Evolutionary conservation across 2,888 invertebrate species (phyloP), one percentile per base, ranked within the genome.

Genomic region (Ennomos fuscantarius): DNA sequence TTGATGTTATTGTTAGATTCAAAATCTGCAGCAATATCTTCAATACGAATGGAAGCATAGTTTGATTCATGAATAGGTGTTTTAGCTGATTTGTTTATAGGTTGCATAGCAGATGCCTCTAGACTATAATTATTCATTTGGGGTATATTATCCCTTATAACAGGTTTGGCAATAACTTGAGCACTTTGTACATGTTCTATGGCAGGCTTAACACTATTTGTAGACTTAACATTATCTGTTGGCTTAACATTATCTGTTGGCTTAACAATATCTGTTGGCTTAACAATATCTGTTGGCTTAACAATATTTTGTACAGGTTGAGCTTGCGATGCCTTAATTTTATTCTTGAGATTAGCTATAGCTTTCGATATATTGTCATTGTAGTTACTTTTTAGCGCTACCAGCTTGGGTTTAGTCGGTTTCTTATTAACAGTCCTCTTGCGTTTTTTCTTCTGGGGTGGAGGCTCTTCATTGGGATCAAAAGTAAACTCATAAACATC

Each of bases 401-500:
- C 63, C 13, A 34, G 72, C 73, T 82, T 89, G 2, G 83, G 78
- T 65, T 86, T 86, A 0, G 75, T 55, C 43, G 74, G 76, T 60
- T 71, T 81, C 64, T 81, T 89, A 41, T 73, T 81, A 1, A 74
- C 69, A 12, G 66, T 63, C 49, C 70, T 84, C 60, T 84, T 90
- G 9, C 77, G 78, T 63, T 90, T 92, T 63, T 89, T 92, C 69
- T 91, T 91, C 44, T 78, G 76, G 12, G 83, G 84, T 49, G 79
- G 69, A 9, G 92, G 91, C 72, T 92, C 92, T 44, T 92, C 89
- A 60, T 77, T 76, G 0, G 92, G 92, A 62, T 93, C 89, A 79
- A 76, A 92, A 12, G 91, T 91, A 52, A 93, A 93, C 65, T 93
- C 92, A 70, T 93, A 93, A 2, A 92, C 71, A 73, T 91, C 90